Evolutionary conservation across 2,888 invertebrate species (phyloP).

Genomic region (Eupithecia centaureata): DNA sequence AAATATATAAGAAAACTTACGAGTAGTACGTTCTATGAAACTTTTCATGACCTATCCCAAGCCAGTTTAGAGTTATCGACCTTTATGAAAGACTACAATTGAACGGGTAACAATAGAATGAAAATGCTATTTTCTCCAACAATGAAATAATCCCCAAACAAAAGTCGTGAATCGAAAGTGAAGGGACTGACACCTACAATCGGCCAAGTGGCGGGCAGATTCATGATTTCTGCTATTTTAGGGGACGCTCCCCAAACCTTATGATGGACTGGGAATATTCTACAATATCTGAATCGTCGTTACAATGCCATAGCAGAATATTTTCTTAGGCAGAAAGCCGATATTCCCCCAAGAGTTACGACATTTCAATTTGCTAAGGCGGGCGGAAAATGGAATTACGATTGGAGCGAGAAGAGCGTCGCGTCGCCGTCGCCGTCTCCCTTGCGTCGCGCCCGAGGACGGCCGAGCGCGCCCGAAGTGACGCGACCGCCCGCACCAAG

Average conservation of each 20-base stretch:
- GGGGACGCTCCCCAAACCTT: slow-evolving; percentile 70
- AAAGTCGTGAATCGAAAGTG: slow-evolving; percentile 58
- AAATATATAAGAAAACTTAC: neutral
- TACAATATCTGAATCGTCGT: slow-evolving; percentile 79
- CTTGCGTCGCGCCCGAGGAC: slow-evolving; percentile 55
- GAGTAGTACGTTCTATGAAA: slow-evolving; percentile 30
- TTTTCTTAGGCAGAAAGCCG: slow-evolving; percentile 84
- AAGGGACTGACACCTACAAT: slow-evolving; percentile 55
- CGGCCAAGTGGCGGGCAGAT: slow-evolving; percentile 70
- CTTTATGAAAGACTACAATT: slow-evolving; percentile 28
- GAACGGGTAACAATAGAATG: slow-evolving; percentile 39
- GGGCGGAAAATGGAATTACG: slow-evolving; percentile 85
- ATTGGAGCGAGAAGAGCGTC: slow-evolving; percentile 80
- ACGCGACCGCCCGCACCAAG: slow-evolving; percentile 75
- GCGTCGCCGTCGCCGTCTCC: slow-evolving; percentile 62
- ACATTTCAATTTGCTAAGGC: slow-evolving; percentile 85
- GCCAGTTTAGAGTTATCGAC: slow-evolving; percentile 29
- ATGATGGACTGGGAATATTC: slow-evolving; percentile 81
- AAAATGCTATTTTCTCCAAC: slow-evolving; percentile 47
- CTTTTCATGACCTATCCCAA: slow-evolving; percentile 54
- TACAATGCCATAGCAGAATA: slow-evolving; percentile 82
- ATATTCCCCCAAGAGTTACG: slow-evolving; percentile 85
- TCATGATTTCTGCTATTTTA: slow-evolving; percentile 72
- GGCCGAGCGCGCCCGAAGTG: slow-evolving; percentile 65
- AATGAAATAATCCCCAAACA: slow-evolving; percentile 49